Conservation (phyloP, 1,140 invertebrate genomes). For the Zeugodacus cucurbitae region DNA sequence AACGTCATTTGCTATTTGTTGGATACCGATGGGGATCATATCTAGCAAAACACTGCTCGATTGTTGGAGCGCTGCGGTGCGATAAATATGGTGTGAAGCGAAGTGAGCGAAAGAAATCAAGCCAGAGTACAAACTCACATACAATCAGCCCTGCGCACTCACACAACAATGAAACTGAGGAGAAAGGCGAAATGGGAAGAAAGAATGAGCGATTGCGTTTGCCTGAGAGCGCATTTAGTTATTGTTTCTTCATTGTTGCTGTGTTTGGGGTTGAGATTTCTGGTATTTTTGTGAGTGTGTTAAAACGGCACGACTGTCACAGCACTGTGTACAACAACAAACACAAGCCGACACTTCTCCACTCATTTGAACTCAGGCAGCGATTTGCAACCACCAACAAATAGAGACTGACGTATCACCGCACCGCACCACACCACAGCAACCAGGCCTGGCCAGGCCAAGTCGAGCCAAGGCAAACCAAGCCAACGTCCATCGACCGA, state of each 20-base stretch:
- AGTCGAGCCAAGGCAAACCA: conserved; percentile 7
- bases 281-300: neutral
- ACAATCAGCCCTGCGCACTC: neutral
- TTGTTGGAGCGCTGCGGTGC: neutral
- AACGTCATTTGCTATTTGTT: neutral
- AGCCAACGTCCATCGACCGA: conserved; percentile 9
- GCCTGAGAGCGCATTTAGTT: neutral
- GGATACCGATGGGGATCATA: neutral
- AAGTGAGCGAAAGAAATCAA: neutral
- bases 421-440: neutral
- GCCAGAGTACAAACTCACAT: no score
- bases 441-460: conserved; percentile 29
- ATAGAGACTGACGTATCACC: neutral
- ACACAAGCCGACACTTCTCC: neutral
- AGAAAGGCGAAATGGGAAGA: neutral
- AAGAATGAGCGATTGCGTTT: neutral
- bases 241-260: neutral
- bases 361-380: neutral
- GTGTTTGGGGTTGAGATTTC: conserved; percentile 1
- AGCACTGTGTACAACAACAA: neutral
- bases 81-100: neutral
- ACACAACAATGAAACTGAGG: neutral
- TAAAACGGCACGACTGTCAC: neutral
- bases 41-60: neutral
- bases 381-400: conserved; percentile 25